phyloP scores from a whole-genome alignment of 2,888 invertebrate species.

The Pomacea canaliculata region DNA sequence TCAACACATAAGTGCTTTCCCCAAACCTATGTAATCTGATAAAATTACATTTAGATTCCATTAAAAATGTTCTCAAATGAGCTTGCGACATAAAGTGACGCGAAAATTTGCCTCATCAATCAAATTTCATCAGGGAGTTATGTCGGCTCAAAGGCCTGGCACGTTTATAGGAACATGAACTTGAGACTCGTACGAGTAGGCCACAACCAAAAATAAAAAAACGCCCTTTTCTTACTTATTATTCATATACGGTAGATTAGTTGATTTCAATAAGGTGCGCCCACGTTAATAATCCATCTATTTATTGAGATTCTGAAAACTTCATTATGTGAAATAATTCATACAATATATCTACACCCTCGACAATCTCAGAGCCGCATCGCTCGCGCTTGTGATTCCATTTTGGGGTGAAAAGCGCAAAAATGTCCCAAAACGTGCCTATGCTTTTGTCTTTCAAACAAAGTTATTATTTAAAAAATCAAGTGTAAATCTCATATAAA shows the following conservation, averaged over 20 bases:
- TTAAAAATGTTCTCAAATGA: no score
- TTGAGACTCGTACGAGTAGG: no score
- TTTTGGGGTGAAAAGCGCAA: constrained; percentile 45
- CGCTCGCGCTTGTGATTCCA: constrained; percentile 32
- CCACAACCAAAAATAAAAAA: background rate
- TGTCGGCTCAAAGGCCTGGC: no score
- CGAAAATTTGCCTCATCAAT: no score
- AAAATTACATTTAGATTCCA: no score
- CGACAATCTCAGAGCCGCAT: constrained; percentile 32
- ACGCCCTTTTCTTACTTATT: constrained; percentile 8
- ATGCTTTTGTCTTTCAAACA: constrained; percentile 8
- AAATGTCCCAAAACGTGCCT: constrained; percentile 37
- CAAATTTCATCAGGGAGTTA: no score
- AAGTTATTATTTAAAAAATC: constrained; percentile 7
- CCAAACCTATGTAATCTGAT: no score
- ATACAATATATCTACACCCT: constrained; percentile 12
- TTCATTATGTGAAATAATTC: background rate
- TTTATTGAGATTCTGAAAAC: background rate
- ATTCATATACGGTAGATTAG: background rate
- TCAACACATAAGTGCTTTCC: no score
- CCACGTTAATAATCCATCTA: background rate
- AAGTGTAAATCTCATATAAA: background rate
- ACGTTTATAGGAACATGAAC: no score
- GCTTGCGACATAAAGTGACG: no score
- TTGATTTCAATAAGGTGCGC: background rate